phyloP scores from a whole-genome alignment of 1,140 invertebrate species.

The Rhizoglyphus robini region DNA sequence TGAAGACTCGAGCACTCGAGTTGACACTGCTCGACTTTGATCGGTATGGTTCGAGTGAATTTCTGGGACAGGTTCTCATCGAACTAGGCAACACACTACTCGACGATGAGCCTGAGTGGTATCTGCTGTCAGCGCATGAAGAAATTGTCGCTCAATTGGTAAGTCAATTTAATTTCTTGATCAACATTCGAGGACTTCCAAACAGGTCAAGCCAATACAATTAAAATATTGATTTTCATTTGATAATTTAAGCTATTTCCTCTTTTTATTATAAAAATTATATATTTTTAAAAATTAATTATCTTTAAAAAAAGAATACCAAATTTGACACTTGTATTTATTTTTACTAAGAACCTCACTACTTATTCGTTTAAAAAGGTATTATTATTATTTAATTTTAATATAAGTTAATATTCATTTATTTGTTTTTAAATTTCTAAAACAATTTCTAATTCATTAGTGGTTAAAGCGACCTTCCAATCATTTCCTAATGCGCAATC shows the following conservation, averaged over 20 bases:
- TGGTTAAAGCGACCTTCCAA: too few relatives aligned
- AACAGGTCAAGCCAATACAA: background rate
- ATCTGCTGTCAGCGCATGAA: constrained; percentile 72
- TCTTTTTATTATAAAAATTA: background rate
- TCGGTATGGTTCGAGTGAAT: constrained; percentile 79
- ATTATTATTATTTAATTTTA: too few relatives aligned
- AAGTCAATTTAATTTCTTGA: constrained; percentile 6
- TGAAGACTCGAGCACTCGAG: constrained; percentile 71
- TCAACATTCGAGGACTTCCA: background rate
- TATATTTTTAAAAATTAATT: background rate
- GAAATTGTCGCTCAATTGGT: constrained; percentile 41
- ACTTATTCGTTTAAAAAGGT: too few relatives aligned
- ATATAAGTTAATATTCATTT: too few relatives aligned
- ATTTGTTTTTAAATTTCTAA: too few relatives aligned
- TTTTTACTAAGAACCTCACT: background rate
- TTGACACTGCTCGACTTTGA: constrained; percentile 96
- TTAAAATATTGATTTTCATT: background rate
- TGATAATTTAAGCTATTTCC: background rate
- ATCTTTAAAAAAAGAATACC: background rate
- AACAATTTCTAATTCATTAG: too few relatives aligned
- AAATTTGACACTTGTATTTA: background rate
- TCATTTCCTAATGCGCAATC: too few relatives aligned
- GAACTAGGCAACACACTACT: constrained; percentile 65
- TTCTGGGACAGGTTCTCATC: constrained; percentile 79
- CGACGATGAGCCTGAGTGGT: constrained; percentile 86